phyloP scores from a whole-genome alignment of 2,113 vertebrate species.

The Salvelinus namaycush region DNA sequence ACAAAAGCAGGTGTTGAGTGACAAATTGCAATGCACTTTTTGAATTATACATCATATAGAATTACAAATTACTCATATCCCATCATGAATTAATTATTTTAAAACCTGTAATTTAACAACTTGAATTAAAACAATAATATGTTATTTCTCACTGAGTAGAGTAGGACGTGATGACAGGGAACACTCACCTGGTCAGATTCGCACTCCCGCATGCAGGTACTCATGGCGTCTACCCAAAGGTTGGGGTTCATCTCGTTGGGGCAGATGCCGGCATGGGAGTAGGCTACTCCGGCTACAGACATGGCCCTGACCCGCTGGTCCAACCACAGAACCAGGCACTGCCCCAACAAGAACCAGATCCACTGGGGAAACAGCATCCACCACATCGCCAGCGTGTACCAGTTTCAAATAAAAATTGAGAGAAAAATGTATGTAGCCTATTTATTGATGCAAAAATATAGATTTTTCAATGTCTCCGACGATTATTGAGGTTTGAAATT shows the following conservation, averaged over 20 bases:
- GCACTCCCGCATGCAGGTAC: conserved; percentile 93
- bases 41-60: not conserved
- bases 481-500: not conserved
- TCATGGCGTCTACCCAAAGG: conserved; percentile 98
- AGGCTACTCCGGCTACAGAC: conserved; percentile 76
- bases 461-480: not conserved
- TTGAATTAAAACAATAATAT: not conserved
- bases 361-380: conserved; percentile 72
- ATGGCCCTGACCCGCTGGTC: conserved; percentile 66
- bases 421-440: not conserved
- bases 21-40: not conserved
- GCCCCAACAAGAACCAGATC: conserved; percentile 75
- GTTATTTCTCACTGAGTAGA: not conserved
- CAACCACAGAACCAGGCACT: conserved; percentile 71
- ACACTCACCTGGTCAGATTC: conserved; percentile 87
- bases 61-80: not conserved
- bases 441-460: conserved; percentile 1
- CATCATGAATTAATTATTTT: not conserved
- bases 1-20: not conserved
- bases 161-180: not conserved
- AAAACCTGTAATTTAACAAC: not conserved
- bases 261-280: conserved; percentile 91
- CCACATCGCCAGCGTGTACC: conserved; percentile 75
- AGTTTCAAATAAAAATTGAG: not conserved
- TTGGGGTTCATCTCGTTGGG: conserved; percentile 99